Evolutionary conservation across 2,113 vertebrate genomes (phyloP), one percentile per base, ranked within the genome.

Genomic region (Xenopus borealis): DNA sequence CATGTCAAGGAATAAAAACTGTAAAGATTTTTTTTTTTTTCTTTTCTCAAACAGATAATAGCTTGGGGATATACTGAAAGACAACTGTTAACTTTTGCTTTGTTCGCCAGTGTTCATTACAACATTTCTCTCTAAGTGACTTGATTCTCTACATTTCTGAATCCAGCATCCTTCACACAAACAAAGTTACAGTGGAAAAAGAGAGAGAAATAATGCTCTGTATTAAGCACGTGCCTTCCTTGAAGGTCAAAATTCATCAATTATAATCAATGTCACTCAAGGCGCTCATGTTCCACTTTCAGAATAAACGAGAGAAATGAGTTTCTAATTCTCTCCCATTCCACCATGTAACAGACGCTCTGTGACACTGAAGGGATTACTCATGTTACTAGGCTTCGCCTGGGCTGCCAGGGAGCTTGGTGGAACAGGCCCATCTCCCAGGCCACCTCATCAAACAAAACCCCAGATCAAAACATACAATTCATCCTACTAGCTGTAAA

Each of bases 281-380:
- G 68, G n/a, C 7, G 4, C 30, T 63, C 46, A 78, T 62, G 69
- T 73, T 68, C 33, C 12, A 79, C 40, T 30, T 62, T 75, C 66
- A 69, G 58, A 75, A 70, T 77, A 77, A 77, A 70, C 18, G 58
- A 69, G 66, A 70, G 74, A 64, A 69, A 70, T 53, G 62, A 61
- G 67, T 70, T 62, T 70, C 66, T 70, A 77, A 77, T 70, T 70
- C 45, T 77, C 74, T 70, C 30, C 74, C 59, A 57, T 64, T 53
- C 66, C 67, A 64, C 74, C 44, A 63, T 77, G 67, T 69, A 77
- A 77, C 66, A 77, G 74, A 77, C 27, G 67, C 74, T 77, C 46
- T 63, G 59, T 77, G 74, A 77, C 74, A 77, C 67, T 70, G 74
- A 62, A 70, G 74, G 67, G 74, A 77, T 70, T 77, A 70, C 74